Evolutionary conservation across 2,888 invertebrate species (phyloP).

Genomic region (Leuctra nigra): DNA sequence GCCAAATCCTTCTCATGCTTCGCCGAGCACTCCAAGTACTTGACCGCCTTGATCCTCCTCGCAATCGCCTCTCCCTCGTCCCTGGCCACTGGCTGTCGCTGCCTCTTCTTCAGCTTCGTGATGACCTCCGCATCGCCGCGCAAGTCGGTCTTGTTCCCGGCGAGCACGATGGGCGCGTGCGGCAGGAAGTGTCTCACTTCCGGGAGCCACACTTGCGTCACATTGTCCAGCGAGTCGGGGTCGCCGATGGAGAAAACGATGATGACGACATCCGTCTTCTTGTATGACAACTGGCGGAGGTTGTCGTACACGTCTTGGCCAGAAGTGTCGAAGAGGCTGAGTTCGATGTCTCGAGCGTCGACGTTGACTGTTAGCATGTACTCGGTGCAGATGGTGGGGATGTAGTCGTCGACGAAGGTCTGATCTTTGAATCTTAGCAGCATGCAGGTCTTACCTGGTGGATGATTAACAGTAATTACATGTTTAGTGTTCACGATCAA

Average conservation of each 20-base stretch:
- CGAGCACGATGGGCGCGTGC: slow-evolving; percentile 54
- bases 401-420: slow-evolving; percentile 56
- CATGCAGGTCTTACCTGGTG: slow-evolving; percentile 52
- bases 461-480: too few relatives aligned
- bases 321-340: slow-evolving; percentile 49
- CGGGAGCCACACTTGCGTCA: slow-evolving; percentile 56
- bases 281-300: slow-evolving; percentile 49
- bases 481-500: too few relatives aligned
- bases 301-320: slow-evolving; percentile 52
- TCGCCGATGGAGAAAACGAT: slow-evolving; percentile 58
- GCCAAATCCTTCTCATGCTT: slow-evolving; percentile 99
- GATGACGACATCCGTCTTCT: slow-evolving; percentile 55
- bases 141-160: slow-evolving; percentile 67
- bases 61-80: slow-evolving; percentile 98
- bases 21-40: slow-evolving; percentile 97
- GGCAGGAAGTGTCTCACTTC: slow-evolving; percentile 56
- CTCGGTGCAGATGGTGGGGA: slow-evolving; percentile 59
- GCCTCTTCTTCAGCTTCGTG: slow-evolving; percentile 94
- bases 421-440: slow-evolving; percentile 54
- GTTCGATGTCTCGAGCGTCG: slow-evolving; percentile 47
- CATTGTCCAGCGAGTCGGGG: slow-evolving; percentile 54
- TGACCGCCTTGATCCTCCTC: slow-evolving; percentile 96
- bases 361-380: slow-evolving; percentile 56
- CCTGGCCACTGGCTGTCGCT: slow-evolving; percentile 94
- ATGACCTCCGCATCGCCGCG: slow-evolving; percentile 90